Percentiles rank a stretch among this genome's conserved stretches.
Conservation (phyloP, 2,888 invertebrate species). For the Agrilus cyanescens region DNA sequence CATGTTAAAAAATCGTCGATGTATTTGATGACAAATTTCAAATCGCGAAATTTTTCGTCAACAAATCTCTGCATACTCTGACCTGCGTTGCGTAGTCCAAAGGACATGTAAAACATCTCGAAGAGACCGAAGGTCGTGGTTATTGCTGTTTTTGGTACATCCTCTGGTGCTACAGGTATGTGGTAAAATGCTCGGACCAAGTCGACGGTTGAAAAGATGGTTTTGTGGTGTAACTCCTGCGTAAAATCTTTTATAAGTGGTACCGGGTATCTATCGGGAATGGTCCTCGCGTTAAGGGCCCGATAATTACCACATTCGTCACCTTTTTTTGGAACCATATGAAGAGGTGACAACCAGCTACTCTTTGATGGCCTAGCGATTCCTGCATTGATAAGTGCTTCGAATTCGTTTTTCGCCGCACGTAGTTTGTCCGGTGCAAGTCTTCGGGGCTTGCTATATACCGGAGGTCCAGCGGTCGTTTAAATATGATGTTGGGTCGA, state of each 20-base stretch:
- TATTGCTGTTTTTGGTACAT: constrained; percentile 23
- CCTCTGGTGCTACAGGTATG: constrained; percentile 24
- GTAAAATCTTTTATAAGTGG: constrained; percentile 27
- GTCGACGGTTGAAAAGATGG: constrained; percentile 24
- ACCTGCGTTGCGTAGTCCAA: constrained; percentile 31
- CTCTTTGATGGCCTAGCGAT: constrained; percentile 19
- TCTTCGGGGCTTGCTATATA: constrained; percentile 18
- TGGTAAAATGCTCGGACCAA: constrained; percentile 29
- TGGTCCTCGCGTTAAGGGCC: constrained; percentile 23
- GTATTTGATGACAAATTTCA: constrained; percentile 25
- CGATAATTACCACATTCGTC: constrained; percentile 18
- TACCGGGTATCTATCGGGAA: constrained; percentile 34
- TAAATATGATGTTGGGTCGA: too few relatives aligned
- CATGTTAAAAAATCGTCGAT: constrained; percentile 27
- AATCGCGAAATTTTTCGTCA: constrained; percentile 20
- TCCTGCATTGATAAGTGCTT: constrained; percentile 18
- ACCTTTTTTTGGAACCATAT: constrained; percentile 20
- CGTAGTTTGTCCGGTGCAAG: constrained; percentile 19
- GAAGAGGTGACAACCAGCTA: constrained; percentile 20
- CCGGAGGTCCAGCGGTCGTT: constrained; percentile 22
- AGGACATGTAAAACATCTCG: constrained; percentile 25
- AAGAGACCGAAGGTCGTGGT: constrained; percentile 19
- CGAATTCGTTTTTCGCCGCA: constrained; percentile 19
- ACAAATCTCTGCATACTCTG: constrained; percentile 32
- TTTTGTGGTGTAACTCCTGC: constrained; percentile 18